phyloP scores from a whole-genome alignment of 1,140 invertebrate species.

The Microplitis demolitor region DNA sequence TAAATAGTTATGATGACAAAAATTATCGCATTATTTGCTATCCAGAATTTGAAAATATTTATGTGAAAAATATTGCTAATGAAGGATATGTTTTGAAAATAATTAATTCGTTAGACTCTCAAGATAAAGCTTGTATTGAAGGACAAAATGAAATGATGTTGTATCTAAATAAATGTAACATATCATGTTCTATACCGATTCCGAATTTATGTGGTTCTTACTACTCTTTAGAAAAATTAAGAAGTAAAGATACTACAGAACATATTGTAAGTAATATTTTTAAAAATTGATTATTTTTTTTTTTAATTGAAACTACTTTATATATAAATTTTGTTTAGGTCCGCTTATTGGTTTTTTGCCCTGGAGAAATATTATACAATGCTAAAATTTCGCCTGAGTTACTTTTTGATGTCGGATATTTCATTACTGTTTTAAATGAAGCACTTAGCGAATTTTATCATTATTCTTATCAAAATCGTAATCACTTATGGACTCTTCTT shows the following conservation, averaged over 20 bases:
- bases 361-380: conserved; percentile 70
- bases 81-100: conserved; percentile 83
- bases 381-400: conserved; percentile 65
- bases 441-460: conserved; percentile 74
- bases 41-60: conserved; percentile 64
- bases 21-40: conserved; percentile 70
- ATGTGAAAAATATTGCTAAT: conserved; percentile 59
- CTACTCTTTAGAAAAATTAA: conserved; percentile 63
- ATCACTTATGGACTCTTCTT: conserved; percentile 75
- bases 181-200: conserved; percentile 72
- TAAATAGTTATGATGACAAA: conserved; percentile 83
- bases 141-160: conserved; percentile 74
- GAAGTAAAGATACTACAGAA: background rate
- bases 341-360: conserved; percentile 73
- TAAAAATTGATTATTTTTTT: conserved; percentile 1
- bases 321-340: conserved; percentile 50
- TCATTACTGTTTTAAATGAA: conserved; percentile 70
- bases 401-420: conserved; percentile 73
- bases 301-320: background rate
- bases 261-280: conserved; percentile 29
- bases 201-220: conserved; percentile 68
- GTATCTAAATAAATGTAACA: conserved; percentile 67
- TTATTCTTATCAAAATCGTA: conserved; percentile 68
- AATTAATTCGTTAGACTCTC: conserved; percentile 78
- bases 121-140: conserved; percentile 69